Conservation (phyloP, 2,888 invertebrate species). For the Plagiodera versicolora region DNA sequence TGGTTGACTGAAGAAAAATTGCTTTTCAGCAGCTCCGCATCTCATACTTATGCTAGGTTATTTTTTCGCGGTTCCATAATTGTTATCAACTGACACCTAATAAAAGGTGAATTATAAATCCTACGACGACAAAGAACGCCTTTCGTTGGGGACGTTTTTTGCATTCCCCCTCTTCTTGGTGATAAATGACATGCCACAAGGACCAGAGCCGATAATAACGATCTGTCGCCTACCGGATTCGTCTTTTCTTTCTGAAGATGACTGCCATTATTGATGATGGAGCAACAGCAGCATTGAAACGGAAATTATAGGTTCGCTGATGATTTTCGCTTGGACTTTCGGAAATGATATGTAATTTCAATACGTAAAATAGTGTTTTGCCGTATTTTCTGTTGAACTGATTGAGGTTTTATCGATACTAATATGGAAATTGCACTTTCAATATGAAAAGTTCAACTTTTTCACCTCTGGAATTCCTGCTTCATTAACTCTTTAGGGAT, state of each 20-base stretch:
- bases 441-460: no score
- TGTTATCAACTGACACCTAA: conserved; percentile 11
- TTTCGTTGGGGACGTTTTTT: not conserved
- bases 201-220: conserved; percentile 23
- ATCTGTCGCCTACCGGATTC: conserved; percentile 9
- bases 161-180: conserved; percentile 6
- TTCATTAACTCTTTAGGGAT: no score
- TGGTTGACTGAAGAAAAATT: no score
- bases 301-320: not conserved
- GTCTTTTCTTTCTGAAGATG: conserved; percentile 1
- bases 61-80: not conserved
- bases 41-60: not conserved
- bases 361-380: no score
- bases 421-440: no score
- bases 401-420: no score
- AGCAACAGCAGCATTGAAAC: not conserved
- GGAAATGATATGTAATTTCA: no score
- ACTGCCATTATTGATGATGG: not conserved
- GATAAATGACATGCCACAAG: conserved; percentile 27
- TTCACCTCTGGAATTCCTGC: no score
- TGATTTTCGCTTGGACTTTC: not conserved
- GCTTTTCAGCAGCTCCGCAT: no score
- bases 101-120: conserved; percentile 18
- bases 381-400: no score
- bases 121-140: conserved; percentile 13